Evolutionary conservation across 2,797 vertebrate species (phyloP), one percentile per base, ranked within the genome.

Genomic region (Gallinago solitaria): DNA sequence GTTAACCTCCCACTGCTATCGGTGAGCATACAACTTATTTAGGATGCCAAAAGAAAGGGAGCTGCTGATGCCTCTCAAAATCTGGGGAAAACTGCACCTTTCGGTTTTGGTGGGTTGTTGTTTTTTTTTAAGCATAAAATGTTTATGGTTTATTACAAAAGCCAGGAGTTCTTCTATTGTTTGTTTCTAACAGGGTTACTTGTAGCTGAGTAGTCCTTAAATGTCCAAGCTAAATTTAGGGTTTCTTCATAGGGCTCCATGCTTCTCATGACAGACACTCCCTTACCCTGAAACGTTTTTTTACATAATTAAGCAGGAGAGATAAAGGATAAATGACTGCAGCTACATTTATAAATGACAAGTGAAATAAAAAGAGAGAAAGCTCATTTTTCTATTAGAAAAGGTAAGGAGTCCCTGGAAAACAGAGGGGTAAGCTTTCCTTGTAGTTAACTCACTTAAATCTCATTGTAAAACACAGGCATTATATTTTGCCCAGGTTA

Each of bases 1-100:
- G 83, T 96, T 96, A 96, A 88, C 89, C 93, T 90, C 93, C 95
- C 71, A 95, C 93, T 91, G 92, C 67, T 85, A 63, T 74, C 4
- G 20, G 43, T 33, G 83, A 91, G 35, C 8, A 64, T 74, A 87
- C 71, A 17, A 74, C 68, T 93, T 84, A 90, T 89, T 91, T 89
- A 63, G 43, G 79, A 83, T 61, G 35, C 56, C 48, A 76, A 83
- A 91, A 90, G 79, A 64, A 78, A 86, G 32, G 35, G 73, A 96
- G 45, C 12, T 78, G 47, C 43, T 63, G 41, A 64, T 86, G 68
- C 33, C 23, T 87, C 77, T 91, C 51, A 77, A 92, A 90, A 75
- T 53, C 33, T 51, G 20, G 30, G 20, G 48, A 80, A 90, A 87
- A 69, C 3, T 2, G 5, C 16, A 82, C 30, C 14, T 33, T 50